These are phyloP conservation scores for Hucho hucho DNA, from an alignment of 2,113 vertebrate species.

Conservation along the genomic window DNA sequence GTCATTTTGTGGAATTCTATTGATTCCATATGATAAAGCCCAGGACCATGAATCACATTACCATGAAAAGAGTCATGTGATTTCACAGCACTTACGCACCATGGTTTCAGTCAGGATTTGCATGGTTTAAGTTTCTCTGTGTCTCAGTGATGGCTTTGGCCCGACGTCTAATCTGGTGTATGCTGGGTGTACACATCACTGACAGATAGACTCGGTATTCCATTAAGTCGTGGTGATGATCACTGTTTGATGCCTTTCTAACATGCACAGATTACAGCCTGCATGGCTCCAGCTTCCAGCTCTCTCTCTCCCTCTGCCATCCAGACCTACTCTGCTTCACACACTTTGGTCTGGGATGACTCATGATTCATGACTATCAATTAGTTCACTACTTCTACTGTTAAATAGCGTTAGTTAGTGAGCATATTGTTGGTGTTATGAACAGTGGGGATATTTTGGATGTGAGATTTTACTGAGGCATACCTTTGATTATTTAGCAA, in stretches of 20 bases:
- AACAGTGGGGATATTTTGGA: too few relatives aligned
- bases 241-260: constrained; percentile 19
- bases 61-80: constrained; percentile 19
- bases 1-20: not conserved
- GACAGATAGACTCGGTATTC: constrained; percentile 23
- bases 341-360: not conserved
- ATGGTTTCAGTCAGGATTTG: constrained; percentile 52
- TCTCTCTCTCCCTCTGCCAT: not conserved
- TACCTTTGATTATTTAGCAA: too few relatives aligned
- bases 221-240: not conserved
- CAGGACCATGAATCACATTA: constrained; percentile 36
- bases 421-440: too few relatives aligned
- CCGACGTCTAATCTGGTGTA: constrained; percentile 41
- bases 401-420: not conserved
- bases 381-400: not conserved
- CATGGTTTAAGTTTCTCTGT: constrained; percentile 46
- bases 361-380: not conserved
- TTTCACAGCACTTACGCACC: constrained; percentile 27
- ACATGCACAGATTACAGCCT: constrained; percentile 10
- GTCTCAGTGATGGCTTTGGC: constrained; percentile 33
- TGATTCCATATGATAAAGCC: constrained; percentile 26
- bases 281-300: not conserved
- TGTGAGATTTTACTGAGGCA: too few relatives aligned
- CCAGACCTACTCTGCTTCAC: not conserved
- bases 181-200: constrained; percentile 44